phyloP scores from a whole-genome alignment of 2,797 vertebrate species.

The Poecile montanus region DNA sequence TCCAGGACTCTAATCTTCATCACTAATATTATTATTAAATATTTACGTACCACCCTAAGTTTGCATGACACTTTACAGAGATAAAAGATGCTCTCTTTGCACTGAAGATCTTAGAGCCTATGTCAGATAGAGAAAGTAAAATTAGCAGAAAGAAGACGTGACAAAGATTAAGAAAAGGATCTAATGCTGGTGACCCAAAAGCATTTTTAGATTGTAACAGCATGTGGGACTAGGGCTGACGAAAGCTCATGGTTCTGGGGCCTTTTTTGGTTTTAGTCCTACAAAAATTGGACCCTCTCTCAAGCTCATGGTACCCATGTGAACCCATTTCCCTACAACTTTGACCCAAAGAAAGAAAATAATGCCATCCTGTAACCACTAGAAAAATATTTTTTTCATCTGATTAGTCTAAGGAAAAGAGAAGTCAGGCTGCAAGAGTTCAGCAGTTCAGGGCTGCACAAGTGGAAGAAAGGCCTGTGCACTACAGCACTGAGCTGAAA shows the following conservation, averaged over 20 bases:
- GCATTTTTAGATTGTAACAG: not conserved
- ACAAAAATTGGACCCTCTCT: not conserved
- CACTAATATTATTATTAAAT: constrained; percentile 60
- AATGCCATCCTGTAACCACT: not conserved
- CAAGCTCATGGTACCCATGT: not conserved
- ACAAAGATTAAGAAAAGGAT: not conserved
- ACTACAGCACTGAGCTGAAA: not conserved
- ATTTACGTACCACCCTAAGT: constrained; percentile 9
- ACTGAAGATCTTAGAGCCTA: constrained; percentile 41
- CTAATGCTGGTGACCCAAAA: constrained; percentile 29
- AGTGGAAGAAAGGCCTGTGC: not conserved
- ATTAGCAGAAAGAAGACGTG: not conserved
- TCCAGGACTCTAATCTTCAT: constrained; percentile 19
- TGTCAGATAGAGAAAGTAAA: not conserved
- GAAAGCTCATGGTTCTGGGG: no score
- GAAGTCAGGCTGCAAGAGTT: not conserved
- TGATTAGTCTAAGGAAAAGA: not conserved
- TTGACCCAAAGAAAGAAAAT: not conserved
- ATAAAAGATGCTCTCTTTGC: constrained; percentile 33
- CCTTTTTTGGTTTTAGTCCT: no score
- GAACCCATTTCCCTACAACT: not conserved
- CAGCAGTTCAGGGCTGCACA: not conserved
- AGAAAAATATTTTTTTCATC: not conserved
- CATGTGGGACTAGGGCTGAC: not conserved
- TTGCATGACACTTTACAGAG: not conserved